phyloP scores from a whole-genome alignment of 1,140 invertebrate species.

The Forficula auricularia region DNA sequence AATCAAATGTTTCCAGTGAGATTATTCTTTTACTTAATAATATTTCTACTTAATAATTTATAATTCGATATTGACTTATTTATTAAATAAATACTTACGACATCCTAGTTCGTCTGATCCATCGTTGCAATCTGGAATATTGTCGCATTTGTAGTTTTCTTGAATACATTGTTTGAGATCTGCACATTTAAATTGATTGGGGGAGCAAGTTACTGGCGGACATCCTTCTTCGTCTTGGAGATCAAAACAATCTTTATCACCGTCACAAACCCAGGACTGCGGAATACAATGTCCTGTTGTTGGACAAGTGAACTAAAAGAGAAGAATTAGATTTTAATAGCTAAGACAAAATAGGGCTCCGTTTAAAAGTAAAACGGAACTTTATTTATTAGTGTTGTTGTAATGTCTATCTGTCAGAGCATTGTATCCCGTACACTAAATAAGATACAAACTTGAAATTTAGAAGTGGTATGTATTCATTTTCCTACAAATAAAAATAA shows the following conservation, averaged over 20 bases:
- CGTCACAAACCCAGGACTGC: constrained; percentile 42
- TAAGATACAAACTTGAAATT: no score
- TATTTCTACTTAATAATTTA: no score
- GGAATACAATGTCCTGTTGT: constrained; percentile 91
- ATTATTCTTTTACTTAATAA: no score
- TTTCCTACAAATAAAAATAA: no score
- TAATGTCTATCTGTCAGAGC: no score
- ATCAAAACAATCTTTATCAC: constrained; percentile 93
- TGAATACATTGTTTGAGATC: constrained; percentile 83
- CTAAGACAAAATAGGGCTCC: no score
- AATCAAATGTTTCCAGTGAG: no score
- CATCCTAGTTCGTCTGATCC: constrained; percentile 79
- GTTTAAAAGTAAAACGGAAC: no score
- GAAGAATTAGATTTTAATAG: background rate
- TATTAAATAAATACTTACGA: constrained; percentile 29
- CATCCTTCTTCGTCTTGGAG: constrained; percentile 93
- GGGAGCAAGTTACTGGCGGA: constrained; percentile 81
- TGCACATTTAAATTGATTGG: constrained; percentile 84
- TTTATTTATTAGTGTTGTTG: no score
- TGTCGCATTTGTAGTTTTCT: constrained; percentile 86
- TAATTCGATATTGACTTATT: no score
- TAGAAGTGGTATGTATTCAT: no score
- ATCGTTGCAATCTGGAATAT: constrained; percentile 80
- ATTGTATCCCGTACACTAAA: no score
- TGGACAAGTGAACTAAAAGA: constrained; percentile 75